These are phyloP conservation scores for Tiliqua scincoides DNA, from an alignment of 2,113 vertebrate species.

Conservation along the genomic window DNA sequence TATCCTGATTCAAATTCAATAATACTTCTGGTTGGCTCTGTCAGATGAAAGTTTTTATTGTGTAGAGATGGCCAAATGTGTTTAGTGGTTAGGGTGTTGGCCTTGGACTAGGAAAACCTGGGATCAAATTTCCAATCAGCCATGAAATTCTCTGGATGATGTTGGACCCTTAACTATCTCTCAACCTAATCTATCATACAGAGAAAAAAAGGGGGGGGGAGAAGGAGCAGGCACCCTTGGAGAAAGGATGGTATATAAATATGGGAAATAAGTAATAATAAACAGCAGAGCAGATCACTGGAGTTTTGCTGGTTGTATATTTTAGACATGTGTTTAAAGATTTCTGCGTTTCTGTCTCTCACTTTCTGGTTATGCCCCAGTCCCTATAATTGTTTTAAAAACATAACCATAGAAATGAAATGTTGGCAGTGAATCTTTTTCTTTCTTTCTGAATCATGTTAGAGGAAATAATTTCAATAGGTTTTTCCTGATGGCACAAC, in stretches of 20 bases:
- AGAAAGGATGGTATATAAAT: too few species aligned
- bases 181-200: too few species aligned
- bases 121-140: too few species aligned
- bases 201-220: too few species aligned
- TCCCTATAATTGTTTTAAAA: background rate
- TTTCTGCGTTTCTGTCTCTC: background rate
- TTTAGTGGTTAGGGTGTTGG: too few species aligned
- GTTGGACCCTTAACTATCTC: too few species aligned
- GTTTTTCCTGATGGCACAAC: background rate
- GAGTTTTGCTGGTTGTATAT: background rate
- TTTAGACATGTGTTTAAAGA: background rate
- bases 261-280: too few species aligned
- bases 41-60: background rate
- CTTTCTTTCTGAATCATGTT: background rate
- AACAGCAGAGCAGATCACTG: too few species aligned
- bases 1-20: too few species aligned
- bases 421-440: background rate
- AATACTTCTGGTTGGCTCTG: background rate
- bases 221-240: too few species aligned
- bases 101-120: too few species aligned
- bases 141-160: too few species aligned
- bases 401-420: background rate
- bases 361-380: background rate
- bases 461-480: background rate
- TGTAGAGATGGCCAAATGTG: background rate